These are phyloP conservation scores for Cherax quadricarinatus DNA, from an alignment of 1,140 invertebrate species.

Conservation along the genomic window DNA sequence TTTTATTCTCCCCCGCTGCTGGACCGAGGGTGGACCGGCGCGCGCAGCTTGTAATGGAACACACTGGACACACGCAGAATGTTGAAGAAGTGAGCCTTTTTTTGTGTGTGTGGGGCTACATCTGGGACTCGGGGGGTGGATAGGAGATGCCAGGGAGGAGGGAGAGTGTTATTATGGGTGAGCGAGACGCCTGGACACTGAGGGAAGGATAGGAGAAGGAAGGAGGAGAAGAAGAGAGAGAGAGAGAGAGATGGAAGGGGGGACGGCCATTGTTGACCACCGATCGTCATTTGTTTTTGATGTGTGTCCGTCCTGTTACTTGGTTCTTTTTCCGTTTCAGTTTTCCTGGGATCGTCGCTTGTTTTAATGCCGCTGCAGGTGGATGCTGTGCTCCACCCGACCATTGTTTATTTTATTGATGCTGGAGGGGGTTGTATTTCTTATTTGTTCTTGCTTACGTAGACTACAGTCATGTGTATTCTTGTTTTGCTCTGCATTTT, in stretches of 20 bases:
- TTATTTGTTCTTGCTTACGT: too few species aligned
- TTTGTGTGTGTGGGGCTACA: not conserved
- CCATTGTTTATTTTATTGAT: too few species aligned
- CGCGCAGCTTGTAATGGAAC: slow-evolving; percentile 63
- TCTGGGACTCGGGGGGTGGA: not conserved
- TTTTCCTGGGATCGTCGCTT: too few species aligned
- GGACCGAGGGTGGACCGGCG: slow-evolving; percentile 35
- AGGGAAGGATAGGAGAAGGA: not conserved
- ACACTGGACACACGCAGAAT: slow-evolving; percentile 46
- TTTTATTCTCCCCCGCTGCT: slow-evolving; percentile 61
- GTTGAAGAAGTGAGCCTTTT: slow-evolving; percentile 52
- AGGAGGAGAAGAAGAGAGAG: not conserved
- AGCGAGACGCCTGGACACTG: not conserved
- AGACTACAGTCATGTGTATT: too few species aligned
- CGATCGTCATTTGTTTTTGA: slow-evolving; percentile 15
- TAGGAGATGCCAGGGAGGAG: not conserved
- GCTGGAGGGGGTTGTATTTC: too few species aligned
- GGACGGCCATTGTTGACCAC: slow-evolving; percentile 13
- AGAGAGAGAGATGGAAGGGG: not conserved
- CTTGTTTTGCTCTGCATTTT: too few species aligned
- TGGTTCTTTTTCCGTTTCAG: too few species aligned
- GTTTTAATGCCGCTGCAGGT: not conserved
- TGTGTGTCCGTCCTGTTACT: too few species aligned
- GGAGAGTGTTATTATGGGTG: slow-evolving; percentile 7
- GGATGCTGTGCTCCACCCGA: not conserved